Conservation (phyloP, 2,113 vertebrate species). For the Cyanocitta stelleri region DNA sequence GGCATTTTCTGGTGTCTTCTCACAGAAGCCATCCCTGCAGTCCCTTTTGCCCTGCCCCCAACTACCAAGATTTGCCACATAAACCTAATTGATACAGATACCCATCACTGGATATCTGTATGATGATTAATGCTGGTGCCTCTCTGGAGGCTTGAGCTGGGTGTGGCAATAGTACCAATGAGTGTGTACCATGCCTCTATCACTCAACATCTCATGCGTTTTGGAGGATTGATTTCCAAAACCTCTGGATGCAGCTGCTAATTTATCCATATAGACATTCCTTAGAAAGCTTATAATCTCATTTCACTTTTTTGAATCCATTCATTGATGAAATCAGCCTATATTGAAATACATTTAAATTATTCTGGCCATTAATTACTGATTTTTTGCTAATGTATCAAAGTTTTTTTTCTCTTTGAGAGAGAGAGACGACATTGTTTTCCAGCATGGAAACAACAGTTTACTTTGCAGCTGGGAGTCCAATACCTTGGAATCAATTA, state of each 20-base stretch:
- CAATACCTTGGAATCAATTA: not conserved
- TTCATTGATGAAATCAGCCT: not conserved
- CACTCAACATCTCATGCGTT: not conserved
- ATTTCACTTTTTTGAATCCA: not conserved
- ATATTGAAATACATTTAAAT: not conserved
- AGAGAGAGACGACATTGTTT: not conserved
- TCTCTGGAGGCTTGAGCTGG: not conserved
- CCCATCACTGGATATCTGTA: not conserved
- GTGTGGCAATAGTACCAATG: not conserved
- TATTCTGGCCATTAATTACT: not conserved
- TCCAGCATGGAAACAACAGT: not conserved
- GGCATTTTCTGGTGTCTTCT: not conserved
- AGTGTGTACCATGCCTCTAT: not conserved
- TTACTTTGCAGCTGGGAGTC: not conserved
- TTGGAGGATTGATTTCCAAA: not conserved
- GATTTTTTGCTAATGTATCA: not conserved
- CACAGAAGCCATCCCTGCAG: not conserved
- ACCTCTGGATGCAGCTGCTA: not conserved
- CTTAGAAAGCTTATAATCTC: not conserved
- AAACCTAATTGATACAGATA: not conserved
- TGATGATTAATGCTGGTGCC: not conserved
- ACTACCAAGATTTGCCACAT: not conserved
- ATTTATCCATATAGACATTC: not conserved
- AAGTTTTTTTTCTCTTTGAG: not conserved
- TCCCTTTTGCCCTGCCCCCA: accelerated